Conservation (phyloP, 2,888 invertebrate species). For the Siphonodentalium dalli region DNA sequence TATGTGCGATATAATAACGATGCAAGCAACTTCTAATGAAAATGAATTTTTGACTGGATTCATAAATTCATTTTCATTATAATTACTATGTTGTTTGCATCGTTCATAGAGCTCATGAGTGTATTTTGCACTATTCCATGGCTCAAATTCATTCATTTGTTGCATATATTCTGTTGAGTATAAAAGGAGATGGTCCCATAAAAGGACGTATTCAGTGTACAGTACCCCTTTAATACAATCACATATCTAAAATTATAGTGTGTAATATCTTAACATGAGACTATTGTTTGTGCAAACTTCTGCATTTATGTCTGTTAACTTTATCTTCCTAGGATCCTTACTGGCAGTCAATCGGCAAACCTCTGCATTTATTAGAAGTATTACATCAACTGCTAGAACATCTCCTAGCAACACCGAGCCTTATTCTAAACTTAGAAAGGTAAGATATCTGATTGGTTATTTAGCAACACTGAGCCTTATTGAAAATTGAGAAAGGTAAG, state of each 20-base stretch:
- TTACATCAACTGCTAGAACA: constrained; percentile 77
- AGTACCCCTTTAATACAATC: not conserved
- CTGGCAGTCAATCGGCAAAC: constrained; percentile 85
- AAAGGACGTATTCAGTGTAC: not conserved
- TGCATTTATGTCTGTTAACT: constrained; percentile 3
- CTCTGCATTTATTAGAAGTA: constrained; percentile 83
- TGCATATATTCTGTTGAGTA: no score
- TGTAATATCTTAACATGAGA: not conserved
- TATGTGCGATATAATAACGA: no score
- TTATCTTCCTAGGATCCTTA: constrained; percentile 78
- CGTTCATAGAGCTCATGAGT: no score
- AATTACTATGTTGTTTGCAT: no score
- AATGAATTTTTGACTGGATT: no score
- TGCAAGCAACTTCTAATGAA: no score
- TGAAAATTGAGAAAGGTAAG: not conserved
- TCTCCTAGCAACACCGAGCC: constrained; percentile 73
- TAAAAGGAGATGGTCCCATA: no score
- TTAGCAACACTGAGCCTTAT: not conserved
- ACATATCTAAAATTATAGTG: not conserved
- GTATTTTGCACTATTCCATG: no score
- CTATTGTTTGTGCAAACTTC: not conserved
- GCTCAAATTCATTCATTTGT: no score
- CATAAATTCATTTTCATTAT: no score
- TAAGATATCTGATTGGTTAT: constrained; percentile 25
- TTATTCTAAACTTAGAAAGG: constrained; percentile 69